phyloP scores from a whole-genome alignment of 2,113 vertebrate genomes.

The Malurus melanocephalus region DNA sequence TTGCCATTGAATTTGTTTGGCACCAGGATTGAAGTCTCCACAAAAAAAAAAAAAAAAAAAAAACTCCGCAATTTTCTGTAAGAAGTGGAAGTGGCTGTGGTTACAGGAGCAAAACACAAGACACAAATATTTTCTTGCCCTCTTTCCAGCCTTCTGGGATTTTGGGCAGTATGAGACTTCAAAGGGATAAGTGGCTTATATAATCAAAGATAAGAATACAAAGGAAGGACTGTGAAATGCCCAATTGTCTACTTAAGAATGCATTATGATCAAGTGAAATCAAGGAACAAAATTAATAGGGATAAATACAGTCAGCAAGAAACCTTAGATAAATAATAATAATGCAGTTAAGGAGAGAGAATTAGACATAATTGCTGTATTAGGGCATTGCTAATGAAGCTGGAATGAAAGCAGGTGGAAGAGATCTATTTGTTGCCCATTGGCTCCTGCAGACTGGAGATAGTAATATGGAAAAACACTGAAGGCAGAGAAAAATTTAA shows the following conservation, averaged over 20 bases:
- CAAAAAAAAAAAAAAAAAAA: neutral
- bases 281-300: neutral
- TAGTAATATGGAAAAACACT: neutral
- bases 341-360: neutral
- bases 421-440: constrained; percentile 36
- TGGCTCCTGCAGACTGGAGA: constrained; percentile 17
- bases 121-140: neutral
- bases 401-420: constrained; percentile 40
- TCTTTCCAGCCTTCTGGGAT: neutral
- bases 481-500: constrained; percentile 13
- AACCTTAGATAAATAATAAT: constrained; percentile 48
- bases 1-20: neutral
- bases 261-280: neutral
- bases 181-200: constrained; percentile 18
- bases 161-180: neutral
- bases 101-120: neutral
- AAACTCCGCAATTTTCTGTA: neutral
- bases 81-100: neutral
- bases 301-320: neutral
- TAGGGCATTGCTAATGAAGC: constrained; percentile 31
- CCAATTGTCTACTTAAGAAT: neutral
- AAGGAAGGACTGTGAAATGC: neutral
- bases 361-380: constrained; percentile 25
- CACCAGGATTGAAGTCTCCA: neutral
- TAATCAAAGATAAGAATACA: constrained; percentile 17